phyloP scores from a whole-genome alignment of 2,113 vertebrate genomes.

The Sinosuthora webbiana region DNA sequence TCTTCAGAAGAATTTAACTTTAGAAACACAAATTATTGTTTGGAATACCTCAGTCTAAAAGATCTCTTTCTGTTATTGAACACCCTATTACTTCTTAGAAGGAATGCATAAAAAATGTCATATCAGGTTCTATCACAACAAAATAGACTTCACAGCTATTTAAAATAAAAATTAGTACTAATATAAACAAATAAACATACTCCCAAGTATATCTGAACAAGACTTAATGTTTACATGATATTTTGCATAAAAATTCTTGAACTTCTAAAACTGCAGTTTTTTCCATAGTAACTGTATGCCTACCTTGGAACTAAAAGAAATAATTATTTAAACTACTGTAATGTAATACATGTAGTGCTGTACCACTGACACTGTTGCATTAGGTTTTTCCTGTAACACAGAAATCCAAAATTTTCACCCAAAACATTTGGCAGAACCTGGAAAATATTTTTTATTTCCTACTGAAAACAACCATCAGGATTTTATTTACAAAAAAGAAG shows the following conservation, averaged over 20 bases:
- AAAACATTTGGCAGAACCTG: neutral
- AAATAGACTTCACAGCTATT: neutral
- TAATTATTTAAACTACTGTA: neutral
- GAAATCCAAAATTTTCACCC: neutral
- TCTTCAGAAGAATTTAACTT: neutral
- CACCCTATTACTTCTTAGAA: neutral
- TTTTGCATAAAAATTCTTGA: neutral
- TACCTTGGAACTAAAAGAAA: neutral
- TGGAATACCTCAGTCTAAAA: neutral
- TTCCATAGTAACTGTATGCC: neutral
- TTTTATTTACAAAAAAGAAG: neutral
- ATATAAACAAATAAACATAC: neutral
- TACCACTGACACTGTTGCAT: neutral
- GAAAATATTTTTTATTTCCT: neutral
- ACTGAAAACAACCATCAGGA: neutral
- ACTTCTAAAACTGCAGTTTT: neutral
- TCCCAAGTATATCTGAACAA: neutral
- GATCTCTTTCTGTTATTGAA: neutral
- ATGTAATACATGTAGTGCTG: neutral
- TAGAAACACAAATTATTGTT: neutral
- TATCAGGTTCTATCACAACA: neutral
- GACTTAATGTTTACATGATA: neutral
- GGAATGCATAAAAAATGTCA: neutral
- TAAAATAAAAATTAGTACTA: neutral
- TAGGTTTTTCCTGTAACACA: neutral